Percentiles rank a stretch among this genome's conserved stretches.
These are phyloP conservation scores for Chamaetylas fuelleborni DNA, from an alignment of 2,113 vertebrate genomes.

Conservation along the genomic window DNA sequence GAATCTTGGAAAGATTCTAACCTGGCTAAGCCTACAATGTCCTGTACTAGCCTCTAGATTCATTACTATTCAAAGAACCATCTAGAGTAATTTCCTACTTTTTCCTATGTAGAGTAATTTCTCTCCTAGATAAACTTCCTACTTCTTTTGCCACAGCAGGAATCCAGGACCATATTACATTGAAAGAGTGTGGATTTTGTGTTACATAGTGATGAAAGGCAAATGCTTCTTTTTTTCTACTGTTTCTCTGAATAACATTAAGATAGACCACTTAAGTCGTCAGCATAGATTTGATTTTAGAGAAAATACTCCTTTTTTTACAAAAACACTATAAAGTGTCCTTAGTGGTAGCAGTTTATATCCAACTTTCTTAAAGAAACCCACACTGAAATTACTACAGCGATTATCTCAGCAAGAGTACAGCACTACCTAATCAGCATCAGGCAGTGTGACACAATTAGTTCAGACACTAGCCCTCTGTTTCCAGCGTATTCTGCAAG, in stretches of 20 bases:
- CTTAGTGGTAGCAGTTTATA: not conserved
- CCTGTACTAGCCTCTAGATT: not conserved
- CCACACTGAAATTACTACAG: not conserved
- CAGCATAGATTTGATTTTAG: not conserved
- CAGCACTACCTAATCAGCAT: not conserved
- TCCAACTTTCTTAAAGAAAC: not conserved
- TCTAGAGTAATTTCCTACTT: not conserved
- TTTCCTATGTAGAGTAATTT: not conserved
- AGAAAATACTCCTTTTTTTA: not conserved
- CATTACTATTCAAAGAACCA: not conserved
- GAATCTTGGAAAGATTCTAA: not conserved
- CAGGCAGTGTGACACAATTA: not conserved
- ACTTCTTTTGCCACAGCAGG: not conserved
- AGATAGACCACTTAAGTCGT: not conserved
- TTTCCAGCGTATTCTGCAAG: not conserved
- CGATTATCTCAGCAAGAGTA: not conserved
- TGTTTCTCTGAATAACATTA: not conserved
- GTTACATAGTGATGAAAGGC: not conserved
- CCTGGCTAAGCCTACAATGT: not conserved
- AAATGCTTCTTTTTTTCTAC: not conserved
- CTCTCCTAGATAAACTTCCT: not conserved
- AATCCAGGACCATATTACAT: not conserved
- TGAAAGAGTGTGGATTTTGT: not conserved
- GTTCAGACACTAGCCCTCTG: not conserved
- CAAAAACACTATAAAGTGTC: not conserved